These are phyloP conservation scores for Apis mellifera DNA, from an alignment of 1,140 invertebrate genomes.

Conservation along the genomic window Amel_HAv3.1 CM009945.2:7916501-7917000, in stretches of 20 bases:
- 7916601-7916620: too few species aligned
- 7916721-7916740: constrained; percentile 59
- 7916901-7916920: not conserved
- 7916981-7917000: too few species aligned
- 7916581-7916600: too few species aligned
- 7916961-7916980: too few species aligned
- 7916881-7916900: not conserved
- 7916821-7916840: constrained; percentile 58
- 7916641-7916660: constrained; percentile 40
- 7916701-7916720: constrained; percentile 55
- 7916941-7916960: too few species aligned
- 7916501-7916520: too few species aligned
- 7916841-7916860: constrained; percentile 52
- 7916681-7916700: constrained; percentile 53
- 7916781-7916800: not conserved
- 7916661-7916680: constrained; percentile 36
- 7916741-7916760: constrained; percentile 58
- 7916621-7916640: constrained; percentile 17
- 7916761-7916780: constrained; percentile 49
- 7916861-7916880: constrained; percentile 42
- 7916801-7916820: not conserved
- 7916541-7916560: too few species aligned
- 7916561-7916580: too few species aligned
- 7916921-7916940: too few species aligned
- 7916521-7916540: too few species aligned